Conservation (phyloP, 2,797 vertebrate genomes). For the Glyptemys insculpta region DNA sequence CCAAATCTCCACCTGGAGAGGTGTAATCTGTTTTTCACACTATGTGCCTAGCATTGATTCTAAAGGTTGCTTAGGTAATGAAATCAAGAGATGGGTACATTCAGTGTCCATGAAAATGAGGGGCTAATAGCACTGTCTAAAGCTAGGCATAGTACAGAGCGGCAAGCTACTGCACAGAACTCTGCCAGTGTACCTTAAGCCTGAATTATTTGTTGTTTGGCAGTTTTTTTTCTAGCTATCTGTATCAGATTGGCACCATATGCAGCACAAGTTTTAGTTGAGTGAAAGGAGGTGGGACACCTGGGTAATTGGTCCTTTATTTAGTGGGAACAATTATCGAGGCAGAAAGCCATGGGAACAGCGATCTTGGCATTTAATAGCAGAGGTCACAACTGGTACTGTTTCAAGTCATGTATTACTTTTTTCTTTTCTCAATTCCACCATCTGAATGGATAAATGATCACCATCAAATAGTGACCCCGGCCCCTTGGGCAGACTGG, state of each 20-base stretch:
- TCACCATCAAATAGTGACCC: not conserved
- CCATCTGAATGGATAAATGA: not conserved
- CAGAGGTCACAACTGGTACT: not conserved
- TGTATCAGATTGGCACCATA: not conserved
- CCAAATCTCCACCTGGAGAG: not conserved
- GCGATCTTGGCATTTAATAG: not conserved
- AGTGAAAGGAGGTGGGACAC: accelerated
- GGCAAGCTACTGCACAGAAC: not conserved
- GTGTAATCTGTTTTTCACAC: not conserved
- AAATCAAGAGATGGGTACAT: not conserved
- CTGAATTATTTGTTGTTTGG: not conserved
- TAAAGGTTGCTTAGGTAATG: not conserved
- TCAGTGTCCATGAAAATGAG: not conserved
- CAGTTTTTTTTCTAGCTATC: not conserved
- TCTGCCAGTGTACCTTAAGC: not conserved
- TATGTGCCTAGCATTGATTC: not conserved
- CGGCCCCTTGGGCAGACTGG: not conserved
- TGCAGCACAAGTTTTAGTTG: not conserved
- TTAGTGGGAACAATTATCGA: not conserved
- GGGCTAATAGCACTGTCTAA: not conserved
- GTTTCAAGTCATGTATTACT: not conserved
- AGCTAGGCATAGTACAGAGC: not conserved
- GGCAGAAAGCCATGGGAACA: not conserved
- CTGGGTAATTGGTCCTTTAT: not conserved
- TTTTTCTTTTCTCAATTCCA: not conserved